Base-by-base conservation (phyloP, 2,113 vertebrate genomes). In the Ictalurus punctatus region DNA sequence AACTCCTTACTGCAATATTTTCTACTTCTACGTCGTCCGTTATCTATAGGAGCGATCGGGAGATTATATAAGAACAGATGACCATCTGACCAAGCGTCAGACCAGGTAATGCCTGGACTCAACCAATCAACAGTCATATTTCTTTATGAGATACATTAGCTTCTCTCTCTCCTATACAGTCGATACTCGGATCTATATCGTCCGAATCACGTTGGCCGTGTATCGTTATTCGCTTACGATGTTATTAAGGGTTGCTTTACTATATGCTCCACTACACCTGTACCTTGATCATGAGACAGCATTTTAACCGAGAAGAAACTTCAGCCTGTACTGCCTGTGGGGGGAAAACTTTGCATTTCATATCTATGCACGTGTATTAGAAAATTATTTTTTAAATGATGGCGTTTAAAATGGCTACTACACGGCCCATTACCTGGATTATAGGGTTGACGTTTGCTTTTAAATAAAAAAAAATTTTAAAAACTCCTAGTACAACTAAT, bases 31-130 rank as follows among this genome's bases (percentile, higher is more conserved):
- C 76, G n/a, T 54, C 44, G 44, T n/a, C 76, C 13, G 23, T 27
- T 54, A 54, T n/a, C 25, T 6, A 5, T 8, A 27, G 74, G 44
- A 78, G 74, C 1, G 8, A 4, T 78, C 58, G 30, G 23, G 30
- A 78, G 80, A 88, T 88, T 73, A 52, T 27, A 88, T 56, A 79
- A 90, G 59, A 10, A 61, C 79, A 88, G 78, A 78, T 83, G 48
- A 88, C 30, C 80, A 73, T 16, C 4, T 86, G 59, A 82, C 17
- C 44, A 71, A n/a, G 52, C 2, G 27, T 48, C 79, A 86, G 61
- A 83, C 34, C 40, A 56, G 40, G 21, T 71, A 61, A 56, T 63
- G 58, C 27, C 40, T 67, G 4, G 21, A 59, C 37, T 48, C 30
- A 40, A 40, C 40, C 40, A 40, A 40, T 40, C 40, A 40, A 40